Evolutionary conservation across 2,113 vertebrate genomes (phyloP).

Genomic region (Phainopepla nitens): DNA sequence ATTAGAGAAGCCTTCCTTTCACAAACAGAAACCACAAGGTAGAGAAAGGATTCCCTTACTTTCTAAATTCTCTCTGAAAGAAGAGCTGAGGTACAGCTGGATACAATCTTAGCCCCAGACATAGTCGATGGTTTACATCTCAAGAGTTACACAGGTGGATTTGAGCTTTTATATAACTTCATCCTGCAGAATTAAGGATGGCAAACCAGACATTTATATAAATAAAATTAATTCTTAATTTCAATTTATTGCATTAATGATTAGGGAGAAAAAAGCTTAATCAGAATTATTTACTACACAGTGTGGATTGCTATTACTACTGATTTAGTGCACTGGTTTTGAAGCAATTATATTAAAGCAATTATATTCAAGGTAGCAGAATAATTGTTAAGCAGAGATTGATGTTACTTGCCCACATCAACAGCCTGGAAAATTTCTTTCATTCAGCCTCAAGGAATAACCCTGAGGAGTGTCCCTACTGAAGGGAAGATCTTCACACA

Average conservation of each 20-base stretch:
- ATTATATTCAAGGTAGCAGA: background rate
- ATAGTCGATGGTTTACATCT: background rate
- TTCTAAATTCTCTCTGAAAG: background rate
- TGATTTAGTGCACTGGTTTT: background rate
- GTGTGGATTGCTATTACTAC: background rate
- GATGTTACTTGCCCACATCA: background rate
- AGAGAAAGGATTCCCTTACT: background rate
- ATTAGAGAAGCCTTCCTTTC: background rate
- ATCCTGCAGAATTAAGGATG: background rate
- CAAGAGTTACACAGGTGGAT: background rate
- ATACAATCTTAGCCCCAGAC: background rate
- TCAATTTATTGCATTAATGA: background rate
- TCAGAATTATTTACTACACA: background rate
- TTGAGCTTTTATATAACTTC: background rate
- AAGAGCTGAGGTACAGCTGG: background rate
- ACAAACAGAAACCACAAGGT: background rate
- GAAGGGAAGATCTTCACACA: background rate
- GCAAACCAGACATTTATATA: background rate
- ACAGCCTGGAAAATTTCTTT: background rate
- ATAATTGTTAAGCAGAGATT: background rate
- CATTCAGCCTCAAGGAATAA: background rate
- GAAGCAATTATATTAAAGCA: background rate
- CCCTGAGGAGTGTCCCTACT: background rate
- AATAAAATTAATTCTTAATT: background rate
- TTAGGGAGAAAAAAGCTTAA: background rate